phyloP scores from a whole-genome alignment of 1,140 invertebrate species.

The Neodiprion pinetum region DNA sequence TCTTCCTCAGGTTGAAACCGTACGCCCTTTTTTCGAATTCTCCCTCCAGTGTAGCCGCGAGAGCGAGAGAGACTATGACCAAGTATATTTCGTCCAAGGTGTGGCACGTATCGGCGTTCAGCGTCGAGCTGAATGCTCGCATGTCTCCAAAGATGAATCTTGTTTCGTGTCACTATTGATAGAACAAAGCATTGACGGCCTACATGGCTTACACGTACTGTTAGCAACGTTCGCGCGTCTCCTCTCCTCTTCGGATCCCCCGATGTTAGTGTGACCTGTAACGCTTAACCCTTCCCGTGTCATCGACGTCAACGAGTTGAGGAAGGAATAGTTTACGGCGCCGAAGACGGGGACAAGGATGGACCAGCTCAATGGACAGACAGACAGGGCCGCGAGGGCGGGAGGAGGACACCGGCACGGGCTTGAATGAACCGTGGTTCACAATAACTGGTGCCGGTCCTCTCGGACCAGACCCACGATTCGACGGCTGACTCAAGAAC shows the following conservation, averaged over 20 bases:
- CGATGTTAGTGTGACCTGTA: background rate
- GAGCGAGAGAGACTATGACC: constrained; percentile 5
- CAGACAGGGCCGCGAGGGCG: background rate
- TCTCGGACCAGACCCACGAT: background rate
- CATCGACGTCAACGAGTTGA: background rate
- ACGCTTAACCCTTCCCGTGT: background rate
- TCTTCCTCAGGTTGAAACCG: too few species aligned
- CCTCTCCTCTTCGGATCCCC: too few species aligned
- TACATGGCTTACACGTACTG: constrained; percentile 1
- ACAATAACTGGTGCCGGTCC: background rate
- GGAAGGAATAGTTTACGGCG: background rate
- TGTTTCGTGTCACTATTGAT: constrained; percentile 15
- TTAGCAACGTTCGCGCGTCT: background rate
- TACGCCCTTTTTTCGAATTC: too few species aligned
- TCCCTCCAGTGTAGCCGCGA: too few species aligned
- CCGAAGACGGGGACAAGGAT: background rate
- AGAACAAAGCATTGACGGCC: constrained; percentile 21
- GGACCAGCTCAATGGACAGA: background rate
- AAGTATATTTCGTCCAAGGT: constrained; percentile 12
- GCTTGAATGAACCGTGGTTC: background rate
- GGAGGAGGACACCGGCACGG: background rate
- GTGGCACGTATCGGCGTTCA: background rate
- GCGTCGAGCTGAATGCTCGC: constrained; percentile 11
- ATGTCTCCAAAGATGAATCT: constrained; percentile 15
- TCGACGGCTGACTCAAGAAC: constrained; percentile 4